phyloP scores from a whole-genome alignment of 1,140 invertebrate genomes.

The Drosophila paulistorum region DNA sequence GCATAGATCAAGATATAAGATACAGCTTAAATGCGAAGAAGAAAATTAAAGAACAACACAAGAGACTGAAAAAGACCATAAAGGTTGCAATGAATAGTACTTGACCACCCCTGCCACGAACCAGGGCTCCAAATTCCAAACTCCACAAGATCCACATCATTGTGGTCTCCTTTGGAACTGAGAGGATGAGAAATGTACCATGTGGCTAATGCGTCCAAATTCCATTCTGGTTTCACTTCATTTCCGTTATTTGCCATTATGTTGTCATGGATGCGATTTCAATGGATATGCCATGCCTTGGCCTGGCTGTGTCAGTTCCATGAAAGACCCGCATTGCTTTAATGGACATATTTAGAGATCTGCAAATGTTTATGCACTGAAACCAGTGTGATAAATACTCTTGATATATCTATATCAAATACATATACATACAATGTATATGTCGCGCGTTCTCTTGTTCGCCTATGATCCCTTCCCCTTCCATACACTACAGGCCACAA shows the following conservation, averaged over 20 bases:
- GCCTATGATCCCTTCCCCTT: too few species aligned
- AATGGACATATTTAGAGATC: background rate
- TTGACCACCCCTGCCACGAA: too few species aligned
- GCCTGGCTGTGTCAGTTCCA: background rate
- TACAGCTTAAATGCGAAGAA: background rate
- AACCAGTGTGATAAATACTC: background rate
- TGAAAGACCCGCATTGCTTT: conserved; percentile 2
- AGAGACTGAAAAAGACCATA: background rate
- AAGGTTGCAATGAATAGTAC: too few species aligned
- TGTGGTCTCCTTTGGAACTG: background rate
- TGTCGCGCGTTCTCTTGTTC: too few species aligned
- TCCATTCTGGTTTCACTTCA: background rate
- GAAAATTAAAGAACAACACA: background rate
- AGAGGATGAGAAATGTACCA: background rate
- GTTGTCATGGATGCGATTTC: background rate
- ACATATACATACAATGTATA: too few species aligned
- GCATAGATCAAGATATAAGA: conserved; percentile 6
- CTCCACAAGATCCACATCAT: too few species aligned
- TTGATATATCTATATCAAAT: background rate
- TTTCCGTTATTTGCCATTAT: background rate
- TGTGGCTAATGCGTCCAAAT: background rate
- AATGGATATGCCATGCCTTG: background rate
- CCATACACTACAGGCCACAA: too few species aligned
- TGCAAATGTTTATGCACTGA: background rate
- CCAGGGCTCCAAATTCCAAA: too few species aligned